These are phyloP conservation scores for Myotis yumanensis DNA, from an alignment of 2,113 vertebrate species.

Conservation along the genomic window DNA sequence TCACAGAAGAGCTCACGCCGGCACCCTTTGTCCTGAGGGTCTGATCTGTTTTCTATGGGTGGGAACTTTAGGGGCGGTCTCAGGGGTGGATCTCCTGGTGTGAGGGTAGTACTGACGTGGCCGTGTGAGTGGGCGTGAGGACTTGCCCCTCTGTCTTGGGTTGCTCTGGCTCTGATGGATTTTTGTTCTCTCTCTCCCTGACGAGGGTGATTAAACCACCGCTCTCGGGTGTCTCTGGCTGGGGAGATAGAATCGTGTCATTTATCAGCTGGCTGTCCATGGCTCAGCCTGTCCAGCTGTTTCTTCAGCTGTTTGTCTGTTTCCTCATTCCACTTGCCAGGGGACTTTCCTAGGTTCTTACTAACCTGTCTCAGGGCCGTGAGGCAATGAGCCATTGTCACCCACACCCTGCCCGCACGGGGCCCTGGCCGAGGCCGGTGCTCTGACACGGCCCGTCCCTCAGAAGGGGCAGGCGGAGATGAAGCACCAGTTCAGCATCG, in stretches of 20 bases:
- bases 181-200: neutral
- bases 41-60: neutral
- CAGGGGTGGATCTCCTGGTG: neutral
- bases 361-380: neutral
- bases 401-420: accelerated
- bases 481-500: conserved; percentile 81
- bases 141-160: neutral
- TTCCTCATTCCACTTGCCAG: neutral
- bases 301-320: neutral
- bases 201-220: neutral
- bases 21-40: neutral
- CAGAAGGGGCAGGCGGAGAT: conserved; percentile 84
- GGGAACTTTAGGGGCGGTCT: neutral
- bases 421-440: neutral
- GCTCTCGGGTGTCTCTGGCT: neutral
- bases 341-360: neutral
- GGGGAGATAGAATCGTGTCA: neutral
- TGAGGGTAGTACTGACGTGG: neutral
- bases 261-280: neutral
- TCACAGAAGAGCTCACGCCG: neutral
- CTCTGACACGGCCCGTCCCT: accelerated
- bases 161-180: neutral
- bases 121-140: neutral
- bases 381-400: neutral
- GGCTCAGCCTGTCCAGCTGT: neutral